These are phyloP conservation scores for Catocala fraxini DNA, from an alignment of 2,888 invertebrate genomes.

Conservation along the genomic window DNA sequence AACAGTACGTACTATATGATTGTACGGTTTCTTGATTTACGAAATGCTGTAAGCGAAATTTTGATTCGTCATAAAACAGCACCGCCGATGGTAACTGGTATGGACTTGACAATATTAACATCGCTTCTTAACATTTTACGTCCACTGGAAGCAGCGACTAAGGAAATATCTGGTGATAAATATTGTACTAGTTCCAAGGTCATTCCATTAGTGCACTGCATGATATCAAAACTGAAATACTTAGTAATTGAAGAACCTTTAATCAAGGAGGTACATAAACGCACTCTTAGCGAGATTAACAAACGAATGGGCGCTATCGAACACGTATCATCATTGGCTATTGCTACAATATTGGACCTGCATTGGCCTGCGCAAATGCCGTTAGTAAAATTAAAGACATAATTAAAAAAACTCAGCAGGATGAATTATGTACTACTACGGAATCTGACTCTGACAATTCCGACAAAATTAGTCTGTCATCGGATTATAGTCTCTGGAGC, in stretches of 20 bases:
- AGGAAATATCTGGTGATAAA: constrained; percentile 59
- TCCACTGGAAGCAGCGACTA: constrained; percentile 58
- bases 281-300: constrained; percentile 19
- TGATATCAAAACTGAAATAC: constrained; percentile 33
- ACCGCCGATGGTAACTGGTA: constrained; percentile 55
- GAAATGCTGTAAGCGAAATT: constrained; percentile 49
- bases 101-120: constrained; percentile 44
- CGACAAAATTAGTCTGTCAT: constrained; percentile 37
- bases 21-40: constrained; percentile 54
- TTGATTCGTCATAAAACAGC: constrained; percentile 43
- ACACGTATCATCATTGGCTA: constrained; percentile 27
- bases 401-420: constrained; percentile 2
- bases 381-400: constrained; percentile 19
- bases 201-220: constrained; percentile 43
- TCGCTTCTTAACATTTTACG: constrained; percentile 48
- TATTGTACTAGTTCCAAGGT: constrained; percentile 46
- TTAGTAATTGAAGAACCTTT: constrained; percentile 32
- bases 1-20: constrained; percentile 55
- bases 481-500: constrained; percentile 39
- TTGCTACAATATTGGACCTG: constrained; percentile 33
- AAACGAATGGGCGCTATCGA: constrained; percentile 33
- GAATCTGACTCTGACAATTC: constrained; percentile 51
- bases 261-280: constrained; percentile 28
- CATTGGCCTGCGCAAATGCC: constrained; percentile 24
- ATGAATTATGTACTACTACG: constrained; percentile 12